Evolutionary conservation across 2,888 invertebrate species (phyloP).

Genomic region (Diadromus collaris): DNA sequence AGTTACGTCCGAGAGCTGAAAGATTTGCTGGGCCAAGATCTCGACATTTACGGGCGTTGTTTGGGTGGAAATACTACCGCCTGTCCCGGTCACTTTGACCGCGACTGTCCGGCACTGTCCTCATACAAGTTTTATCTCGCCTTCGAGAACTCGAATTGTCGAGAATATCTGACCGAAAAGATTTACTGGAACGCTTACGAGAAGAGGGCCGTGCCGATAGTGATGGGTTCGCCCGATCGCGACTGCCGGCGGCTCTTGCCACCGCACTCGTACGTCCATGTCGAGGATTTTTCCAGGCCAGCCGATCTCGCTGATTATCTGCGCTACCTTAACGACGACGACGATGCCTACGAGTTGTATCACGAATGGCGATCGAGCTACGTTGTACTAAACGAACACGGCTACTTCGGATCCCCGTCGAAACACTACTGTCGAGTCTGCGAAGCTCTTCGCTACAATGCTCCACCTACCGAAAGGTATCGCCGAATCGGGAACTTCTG

Average conservation of each 20-base stretch:
- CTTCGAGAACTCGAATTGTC: conserved; percentile 87
- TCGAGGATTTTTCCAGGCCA: conserved; percentile 82
- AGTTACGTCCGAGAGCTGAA: conserved; percentile 82
- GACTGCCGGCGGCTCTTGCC: conserved; percentile 82
- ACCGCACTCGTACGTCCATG: conserved; percentile 84
- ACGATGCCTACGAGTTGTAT: conserved; percentile 79
- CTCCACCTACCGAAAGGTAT: conserved; percentile 72
- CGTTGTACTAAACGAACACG: conserved; percentile 84
- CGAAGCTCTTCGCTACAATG: conserved; percentile 86
- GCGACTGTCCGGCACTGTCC: conserved; percentile 82
- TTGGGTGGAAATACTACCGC: conserved; percentile 79
- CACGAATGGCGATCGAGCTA: conserved; percentile 84
- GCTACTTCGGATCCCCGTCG: conserved; percentile 84
- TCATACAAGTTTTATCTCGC: conserved; percentile 86
- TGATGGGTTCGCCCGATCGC: conserved; percentile 82
- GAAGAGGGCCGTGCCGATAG: conserved; percentile 85
- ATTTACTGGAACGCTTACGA: conserved; percentile 85
- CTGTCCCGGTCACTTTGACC: conserved; percentile 84
- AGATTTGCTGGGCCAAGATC: conserved; percentile 81
- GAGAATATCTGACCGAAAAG: conserved; percentile 88
- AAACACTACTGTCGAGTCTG: conserved; percentile 85
- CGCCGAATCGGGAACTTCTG: conserved; percentile 79
- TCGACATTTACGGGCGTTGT: conserved; percentile 83
- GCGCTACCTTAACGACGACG: conserved; percentile 79
- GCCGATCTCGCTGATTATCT: conserved; percentile 82